Percentiles rank a stretch among this genome's conserved stretches.
phyloP scores from a whole-genome alignment of 2,888 invertebrate genomes.

The Balanococcus diminutus region DNA sequence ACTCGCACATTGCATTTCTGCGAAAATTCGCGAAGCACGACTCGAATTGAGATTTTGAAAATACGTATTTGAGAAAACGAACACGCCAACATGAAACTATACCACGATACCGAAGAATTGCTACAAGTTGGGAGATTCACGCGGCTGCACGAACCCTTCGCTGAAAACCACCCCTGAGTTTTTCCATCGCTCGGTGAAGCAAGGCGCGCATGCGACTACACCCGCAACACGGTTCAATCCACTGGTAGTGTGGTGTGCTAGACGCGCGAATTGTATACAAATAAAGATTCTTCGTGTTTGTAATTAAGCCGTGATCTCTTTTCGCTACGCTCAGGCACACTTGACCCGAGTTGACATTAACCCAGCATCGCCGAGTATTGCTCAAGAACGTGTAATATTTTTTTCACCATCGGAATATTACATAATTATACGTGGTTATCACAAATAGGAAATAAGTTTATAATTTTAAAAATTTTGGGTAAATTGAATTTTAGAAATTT shows the following conservation, averaged over 20 bases:
- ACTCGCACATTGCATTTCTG: not conserved
- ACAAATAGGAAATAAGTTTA: too few relatives aligned
- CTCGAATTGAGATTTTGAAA: not conserved
- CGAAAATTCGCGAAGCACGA: not conserved
- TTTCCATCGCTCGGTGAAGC: not conserved
- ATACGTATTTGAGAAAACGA: not conserved
- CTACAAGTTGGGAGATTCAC: constrained; percentile 44
- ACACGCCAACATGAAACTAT: not conserved
- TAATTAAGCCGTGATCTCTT: not conserved
- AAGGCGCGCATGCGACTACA: not conserved
- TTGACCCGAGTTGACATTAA: not conserved
- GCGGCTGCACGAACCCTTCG: constrained; percentile 48
- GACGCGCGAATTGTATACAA: not conserved
- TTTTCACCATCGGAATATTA: too few relatives aligned
- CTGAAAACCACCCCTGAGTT: not conserved
- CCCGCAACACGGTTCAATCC: not conserved
- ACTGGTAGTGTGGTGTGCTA: too few relatives aligned
- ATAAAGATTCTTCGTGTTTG: not conserved
- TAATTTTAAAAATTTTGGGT: too few relatives aligned
- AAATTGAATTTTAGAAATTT: not conserved
- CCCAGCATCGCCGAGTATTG: not conserved
- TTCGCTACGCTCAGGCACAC: not conserved
- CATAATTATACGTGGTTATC: too few relatives aligned
- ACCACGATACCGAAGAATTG: not conserved
- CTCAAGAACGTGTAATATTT: too few relatives aligned